phyloP scores from a whole-genome alignment of 2,113 vertebrate genomes.

The Hydrolagus affinis region DNA sequence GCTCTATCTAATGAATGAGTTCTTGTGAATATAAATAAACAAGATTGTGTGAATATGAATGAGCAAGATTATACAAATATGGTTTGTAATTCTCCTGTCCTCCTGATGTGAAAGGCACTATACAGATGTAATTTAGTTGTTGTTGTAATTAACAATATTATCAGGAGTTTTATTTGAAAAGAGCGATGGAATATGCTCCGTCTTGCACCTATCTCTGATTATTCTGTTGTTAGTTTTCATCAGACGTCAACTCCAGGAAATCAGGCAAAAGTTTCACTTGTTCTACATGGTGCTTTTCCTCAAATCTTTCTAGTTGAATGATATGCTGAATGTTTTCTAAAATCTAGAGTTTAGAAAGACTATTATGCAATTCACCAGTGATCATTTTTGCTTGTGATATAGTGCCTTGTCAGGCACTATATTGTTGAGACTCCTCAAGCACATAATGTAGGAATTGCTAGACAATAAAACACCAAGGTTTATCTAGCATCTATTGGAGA shows the following conservation, averaged over 20 bases:
- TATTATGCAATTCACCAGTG: too few species aligned
- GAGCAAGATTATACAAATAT: too few species aligned
- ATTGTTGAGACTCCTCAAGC: too few species aligned
- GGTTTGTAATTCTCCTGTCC: too few species aligned
- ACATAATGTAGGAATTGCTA: too few species aligned
- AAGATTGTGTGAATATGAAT: too few species aligned
- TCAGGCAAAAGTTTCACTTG: neutral
- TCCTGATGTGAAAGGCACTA: too few species aligned
- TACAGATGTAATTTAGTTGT: too few species aligned
- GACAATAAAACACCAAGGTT: too few species aligned
- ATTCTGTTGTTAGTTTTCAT: neutral
- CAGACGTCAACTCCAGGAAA: neutral
- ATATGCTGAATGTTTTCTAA: neutral
- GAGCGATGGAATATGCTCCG: neutral
- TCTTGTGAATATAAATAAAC: neutral
- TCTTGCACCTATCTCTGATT: neutral
- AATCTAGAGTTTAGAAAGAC: neutral
- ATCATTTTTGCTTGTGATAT: too few species aligned
- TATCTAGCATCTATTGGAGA: too few species aligned
- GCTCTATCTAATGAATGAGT: neutral
- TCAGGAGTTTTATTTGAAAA: neutral
- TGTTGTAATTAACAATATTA: neutral
- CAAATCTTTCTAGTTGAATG: neutral
- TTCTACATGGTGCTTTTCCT: neutral
- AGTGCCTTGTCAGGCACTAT: too few species aligned